Conservation (phyloP, 2,888 invertebrate species). For the Aradus depressus region DNA sequence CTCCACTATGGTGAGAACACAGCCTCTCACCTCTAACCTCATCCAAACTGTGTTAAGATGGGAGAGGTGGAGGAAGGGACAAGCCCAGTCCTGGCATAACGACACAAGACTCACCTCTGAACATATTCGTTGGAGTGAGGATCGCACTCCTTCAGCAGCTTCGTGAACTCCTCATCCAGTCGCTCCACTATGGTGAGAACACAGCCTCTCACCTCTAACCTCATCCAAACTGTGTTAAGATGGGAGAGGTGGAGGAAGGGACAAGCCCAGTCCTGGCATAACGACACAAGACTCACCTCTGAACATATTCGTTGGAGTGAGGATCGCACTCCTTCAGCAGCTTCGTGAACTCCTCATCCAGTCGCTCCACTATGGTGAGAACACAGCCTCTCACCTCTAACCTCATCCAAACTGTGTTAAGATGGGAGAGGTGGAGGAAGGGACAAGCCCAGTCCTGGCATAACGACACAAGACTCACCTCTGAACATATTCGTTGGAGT, state of each 20-base stretch:
- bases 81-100: no score
- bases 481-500: conserved; percentile 94
- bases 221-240: no score
- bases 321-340: conserved; percentile 95
- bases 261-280: no score
- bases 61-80: no score
- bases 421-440: no score
- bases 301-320: conserved; percentile 94
- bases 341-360: conserved; percentile 96
- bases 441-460: no score
- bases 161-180: conserved; percentile 94
- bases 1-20: conserved; percentile 85
- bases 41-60: no score
- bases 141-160: conserved; percentile 93
- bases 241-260: no score
- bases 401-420: no score
- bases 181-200: conserved; percentile 86
- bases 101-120: conserved; percentile 62
- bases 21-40: conserved; percentile 83
- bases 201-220: conserved; percentile 83
- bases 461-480: conserved; percentile 48
- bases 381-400: conserved; percentile 85
- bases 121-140: conserved; percentile 97
- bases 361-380: conserved; percentile 81
- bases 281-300: no score